Percentiles rank a stretch among this genome's conserved stretches.
Evolutionary conservation across 2,888 invertebrate species (phyloP).

Genomic region (Spatulosminthurus flaviceps): DNA sequence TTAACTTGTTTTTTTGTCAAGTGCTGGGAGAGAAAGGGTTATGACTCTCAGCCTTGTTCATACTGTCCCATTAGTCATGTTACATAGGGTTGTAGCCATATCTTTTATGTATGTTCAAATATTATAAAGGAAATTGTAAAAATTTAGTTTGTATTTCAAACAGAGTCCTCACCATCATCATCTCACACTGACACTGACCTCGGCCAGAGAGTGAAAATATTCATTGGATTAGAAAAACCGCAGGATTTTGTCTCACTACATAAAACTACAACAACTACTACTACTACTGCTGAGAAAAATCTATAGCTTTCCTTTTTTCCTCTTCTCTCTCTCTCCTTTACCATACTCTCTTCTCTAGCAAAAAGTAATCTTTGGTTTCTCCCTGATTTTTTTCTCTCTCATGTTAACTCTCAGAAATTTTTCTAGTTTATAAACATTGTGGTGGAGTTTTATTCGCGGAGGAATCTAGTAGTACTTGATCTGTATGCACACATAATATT

Average conservation of each 20-base stretch:
- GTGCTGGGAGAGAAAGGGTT: slow-evolving; percentile 33
- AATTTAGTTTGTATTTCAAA: no score
- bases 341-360: background rate
- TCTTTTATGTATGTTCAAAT: no score
- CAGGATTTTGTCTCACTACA: background rate
- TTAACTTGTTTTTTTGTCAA: no score
- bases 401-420: no score
- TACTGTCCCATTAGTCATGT: slow-evolving; percentile 24
- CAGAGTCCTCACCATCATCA: slow-evolving; percentile 6
- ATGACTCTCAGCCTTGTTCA: slow-evolving; percentile 4
- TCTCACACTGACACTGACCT: slow-evolving; percentile 35
- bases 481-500: no score
- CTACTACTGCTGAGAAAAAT: background rate
- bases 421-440: no score
- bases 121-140: no score
- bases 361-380: background rate
- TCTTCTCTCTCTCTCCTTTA: background rate
- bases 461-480: no score
- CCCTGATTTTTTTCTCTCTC: background rate
- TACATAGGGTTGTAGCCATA: background rate
- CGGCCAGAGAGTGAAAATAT: slow-evolving; percentile 20
- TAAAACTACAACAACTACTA: background rate
- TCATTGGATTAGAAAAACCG: slow-evolving; percentile 42
- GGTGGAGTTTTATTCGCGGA: no score
- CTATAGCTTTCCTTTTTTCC: background rate